Base-by-base conservation (phyloP, 2,113 vertebrate species). In the Panthera tigris region DNA sequence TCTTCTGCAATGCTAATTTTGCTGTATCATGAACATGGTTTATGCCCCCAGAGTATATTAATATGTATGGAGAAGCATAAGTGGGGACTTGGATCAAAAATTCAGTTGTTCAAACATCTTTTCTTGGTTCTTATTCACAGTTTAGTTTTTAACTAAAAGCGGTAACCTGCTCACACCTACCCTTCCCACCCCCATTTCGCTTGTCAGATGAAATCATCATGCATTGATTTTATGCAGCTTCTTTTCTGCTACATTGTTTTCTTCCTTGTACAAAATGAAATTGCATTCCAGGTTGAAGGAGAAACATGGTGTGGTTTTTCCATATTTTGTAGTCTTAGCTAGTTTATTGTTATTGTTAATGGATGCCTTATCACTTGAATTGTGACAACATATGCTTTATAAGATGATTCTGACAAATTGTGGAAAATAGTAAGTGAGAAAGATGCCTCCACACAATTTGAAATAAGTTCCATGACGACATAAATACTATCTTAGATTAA, bases 201-300 rank as follows among this genome's bases (percentile, higher is more conserved):
- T 96, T 97, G 90, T 96, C 96, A 97, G 57, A 84, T 87, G 94
- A 94, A 95, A 66, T 92, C 92, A 92, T 93, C 79, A 55, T 18
- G 7, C 88, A 33, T 21, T 84, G 48, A 76, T 90, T 95, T 97
- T 61, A 39, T 92, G 63, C 95, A 69, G 52, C 69, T 91, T 82
- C 45, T 86, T 68, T 94, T 85, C 92, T 73, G 14, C 50, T 2
- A 63, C 36, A 48, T 52, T 95, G 68, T 93, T 96, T 91, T 78
- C 78, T 95, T 90, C 45, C 50, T 84, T 80, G 18, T 90, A 71
- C 25, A 52, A 96, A 96, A 87, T 90, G 73, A 92, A 97, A n/a
- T 84, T 83, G 27, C 50, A 69, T 80, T 82, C 18, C 25, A 5
- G 92, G 33, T 55, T 76, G 74, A 87, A 92, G 48, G 57, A 68